A percentile compares a stretch with the other conserved stretches of the same genome.
These are phyloP conservation scores for Platysternon megacephalum DNA, from an alignment of 2,113 vertebrate species.

Conservation along the genomic window DNA sequence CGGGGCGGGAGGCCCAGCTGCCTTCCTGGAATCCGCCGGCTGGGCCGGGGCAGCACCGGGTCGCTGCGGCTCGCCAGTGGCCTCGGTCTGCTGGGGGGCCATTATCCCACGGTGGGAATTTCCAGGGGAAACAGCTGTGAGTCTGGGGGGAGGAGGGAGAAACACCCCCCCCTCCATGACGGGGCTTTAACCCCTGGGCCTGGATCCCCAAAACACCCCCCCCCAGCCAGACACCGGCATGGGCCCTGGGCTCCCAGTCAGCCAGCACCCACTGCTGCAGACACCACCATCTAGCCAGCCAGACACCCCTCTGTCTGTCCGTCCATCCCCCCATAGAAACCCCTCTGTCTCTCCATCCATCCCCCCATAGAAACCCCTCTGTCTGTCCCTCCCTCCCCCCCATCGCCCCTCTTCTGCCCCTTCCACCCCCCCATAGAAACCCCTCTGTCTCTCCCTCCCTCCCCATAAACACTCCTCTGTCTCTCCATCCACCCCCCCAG, in stretches of 20 bases:
- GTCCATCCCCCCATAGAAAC: not conserved
- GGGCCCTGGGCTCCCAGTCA: not conserved
- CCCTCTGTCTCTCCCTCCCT: too few relatives aligned
- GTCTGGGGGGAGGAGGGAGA: not conserved
- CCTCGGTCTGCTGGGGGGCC: not conserved
- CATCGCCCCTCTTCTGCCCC: too few relatives aligned
- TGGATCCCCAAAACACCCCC: not conserved
- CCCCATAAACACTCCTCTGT: too few relatives aligned
- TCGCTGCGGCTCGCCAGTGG: not conserved
- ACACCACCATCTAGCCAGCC: too few relatives aligned
- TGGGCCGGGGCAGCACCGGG: not conserved
- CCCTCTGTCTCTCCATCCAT: too few relatives aligned
- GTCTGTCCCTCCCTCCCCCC: too few relatives aligned
- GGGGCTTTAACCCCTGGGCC: not conserved
- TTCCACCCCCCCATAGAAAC: too few relatives aligned
- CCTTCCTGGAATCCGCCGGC: not conserved
- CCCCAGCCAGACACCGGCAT: not conserved
- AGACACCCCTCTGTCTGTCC: not conserved
- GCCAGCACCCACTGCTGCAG: not conserved
- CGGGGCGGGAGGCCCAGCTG: not conserved
- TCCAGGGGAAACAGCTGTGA: not conserved
- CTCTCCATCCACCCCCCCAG: too few relatives aligned
- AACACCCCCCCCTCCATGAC: not conserved
- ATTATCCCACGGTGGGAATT: not conserved
- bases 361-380: not conserved